Conservation (phyloP, 2,888 invertebrate genomes). For the Drosophila borborema region DNA sequence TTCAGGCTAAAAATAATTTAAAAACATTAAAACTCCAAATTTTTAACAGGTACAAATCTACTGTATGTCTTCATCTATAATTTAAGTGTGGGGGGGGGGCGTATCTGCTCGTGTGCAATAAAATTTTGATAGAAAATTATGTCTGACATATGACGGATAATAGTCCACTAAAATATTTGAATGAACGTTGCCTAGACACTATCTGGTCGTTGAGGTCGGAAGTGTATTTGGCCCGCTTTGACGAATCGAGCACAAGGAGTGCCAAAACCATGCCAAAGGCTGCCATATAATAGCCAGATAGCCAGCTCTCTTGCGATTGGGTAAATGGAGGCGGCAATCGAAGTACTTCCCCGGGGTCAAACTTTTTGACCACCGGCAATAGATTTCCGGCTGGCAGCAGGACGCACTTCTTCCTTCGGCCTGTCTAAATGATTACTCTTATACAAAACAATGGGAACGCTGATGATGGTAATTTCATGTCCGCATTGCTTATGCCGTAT, state of each 20-base stretch:
- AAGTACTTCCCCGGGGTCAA: neutral
- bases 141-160: neutral
- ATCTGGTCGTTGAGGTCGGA: neutral
- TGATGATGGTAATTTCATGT: constrained; percentile 5
- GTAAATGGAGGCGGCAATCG: neutral
- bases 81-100: neutral
- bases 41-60: neutral
- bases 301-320: neutral
- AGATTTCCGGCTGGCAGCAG: neutral
- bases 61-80: neutral
- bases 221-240: neutral
- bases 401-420: neutral
- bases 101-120: constrained; percentile 1
- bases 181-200: neutral
- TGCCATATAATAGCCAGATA: constrained; percentile 10
- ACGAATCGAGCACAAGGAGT: constrained; percentile 9
- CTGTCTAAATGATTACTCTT: neutral
- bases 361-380: neutral
- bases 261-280: constrained; percentile 32
- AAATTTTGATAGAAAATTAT: constrained; percentile 8
- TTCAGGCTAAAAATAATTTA: neutral
- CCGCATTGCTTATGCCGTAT: constrained; percentile 50
- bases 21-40: neutral
- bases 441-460: neutral
- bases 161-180: neutral